These are phyloP conservation scores for Akabosia matsudoensis DNA, from an alignment of 1,140 invertebrate species.

Conservation along the genomic window DNA sequence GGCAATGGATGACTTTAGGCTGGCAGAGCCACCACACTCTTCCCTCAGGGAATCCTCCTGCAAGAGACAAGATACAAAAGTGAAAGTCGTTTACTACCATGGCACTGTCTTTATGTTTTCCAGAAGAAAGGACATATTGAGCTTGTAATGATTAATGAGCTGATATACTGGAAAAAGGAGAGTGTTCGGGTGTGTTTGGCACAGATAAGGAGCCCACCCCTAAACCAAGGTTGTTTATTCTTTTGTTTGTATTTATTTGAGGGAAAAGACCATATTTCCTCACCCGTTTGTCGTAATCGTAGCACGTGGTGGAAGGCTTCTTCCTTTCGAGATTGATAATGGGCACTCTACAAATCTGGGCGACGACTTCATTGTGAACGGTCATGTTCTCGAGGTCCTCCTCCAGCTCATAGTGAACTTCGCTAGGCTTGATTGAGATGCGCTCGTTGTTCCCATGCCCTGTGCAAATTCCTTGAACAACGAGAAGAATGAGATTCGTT, in stretches of 20 bases:
- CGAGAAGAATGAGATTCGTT: slow-evolving; percentile 83
- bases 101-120: too few relatives aligned
- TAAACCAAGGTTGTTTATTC: too few relatives aligned
- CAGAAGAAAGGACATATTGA: too few relatives aligned
- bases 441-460: slow-evolving; percentile 54
- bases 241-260: too few relatives aligned
- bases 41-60: slow-evolving; percentile 28
- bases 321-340: neutral
- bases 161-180: too few relatives aligned
- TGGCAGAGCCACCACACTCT: slow-evolving; percentile 28
- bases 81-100: too few relatives aligned
- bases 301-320: neutral
- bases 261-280: too few relatives aligned
- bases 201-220: too few relatives aligned
- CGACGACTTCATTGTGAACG: slow-evolving; percentile 9
- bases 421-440: slow-evolving; percentile 60
- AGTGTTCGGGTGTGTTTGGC: too few relatives aligned
- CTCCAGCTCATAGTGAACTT: slow-evolving; percentile 58
- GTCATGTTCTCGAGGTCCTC: slow-evolving; percentile 21
- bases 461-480: slow-evolving; percentile 83
- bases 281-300: slow-evolving; percentile 3
- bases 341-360: slow-evolving; percentile 5
- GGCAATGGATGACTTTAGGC: slow-evolving; percentile 27
- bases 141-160: too few relatives aligned
- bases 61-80: neutral